A percentile compares a stretch with the other conserved stretches of the same genome.
phyloP scores from a whole-genome alignment of 2,797 vertebrate genomes.

The Megaceryle alcyon region DNA sequence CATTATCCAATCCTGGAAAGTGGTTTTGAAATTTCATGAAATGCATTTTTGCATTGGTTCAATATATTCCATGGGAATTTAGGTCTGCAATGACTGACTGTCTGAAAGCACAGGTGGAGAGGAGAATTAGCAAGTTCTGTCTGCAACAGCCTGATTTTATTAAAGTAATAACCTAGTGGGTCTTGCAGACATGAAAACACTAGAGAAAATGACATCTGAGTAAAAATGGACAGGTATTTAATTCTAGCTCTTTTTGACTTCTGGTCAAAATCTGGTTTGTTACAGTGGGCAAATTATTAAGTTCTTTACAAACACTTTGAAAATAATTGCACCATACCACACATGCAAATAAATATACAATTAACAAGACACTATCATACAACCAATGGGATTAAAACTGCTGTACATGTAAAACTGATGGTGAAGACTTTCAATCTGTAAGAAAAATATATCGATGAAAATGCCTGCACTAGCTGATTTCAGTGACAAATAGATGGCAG shows the following conservation, averaged over 20 bases:
- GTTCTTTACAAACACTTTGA: conserved; percentile 26
- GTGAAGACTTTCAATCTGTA: neutral
- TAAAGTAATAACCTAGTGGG: neutral
- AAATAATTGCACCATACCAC: conserved; percentile 58
- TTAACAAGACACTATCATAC: conserved; percentile 5
- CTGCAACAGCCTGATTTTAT: conserved; percentile 3
- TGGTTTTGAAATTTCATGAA: neutral
- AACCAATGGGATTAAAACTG: conserved; percentile 9
- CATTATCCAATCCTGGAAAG: neutral
- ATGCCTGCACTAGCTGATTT: neutral
- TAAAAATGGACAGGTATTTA: conserved; percentile 2
- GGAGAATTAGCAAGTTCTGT: neutral
- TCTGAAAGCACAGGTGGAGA: neutral
- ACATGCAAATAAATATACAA: conserved; percentile 67
- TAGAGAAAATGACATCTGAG: neutral
- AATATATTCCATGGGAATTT: neutral
- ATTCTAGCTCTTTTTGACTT: neutral
- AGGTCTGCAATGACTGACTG: neutral
- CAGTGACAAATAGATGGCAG: neutral
- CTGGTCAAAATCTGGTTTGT: neutral
- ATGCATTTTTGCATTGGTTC: neutral
- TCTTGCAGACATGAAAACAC: neutral
- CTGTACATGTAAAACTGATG: conserved; percentile 11
- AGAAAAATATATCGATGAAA: neutral
- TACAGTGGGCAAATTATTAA: neutral